Evolutionary conservation across 2,797 vertebrate species (phyloP).

Genomic region (Sebastes aleutianus): DNA sequence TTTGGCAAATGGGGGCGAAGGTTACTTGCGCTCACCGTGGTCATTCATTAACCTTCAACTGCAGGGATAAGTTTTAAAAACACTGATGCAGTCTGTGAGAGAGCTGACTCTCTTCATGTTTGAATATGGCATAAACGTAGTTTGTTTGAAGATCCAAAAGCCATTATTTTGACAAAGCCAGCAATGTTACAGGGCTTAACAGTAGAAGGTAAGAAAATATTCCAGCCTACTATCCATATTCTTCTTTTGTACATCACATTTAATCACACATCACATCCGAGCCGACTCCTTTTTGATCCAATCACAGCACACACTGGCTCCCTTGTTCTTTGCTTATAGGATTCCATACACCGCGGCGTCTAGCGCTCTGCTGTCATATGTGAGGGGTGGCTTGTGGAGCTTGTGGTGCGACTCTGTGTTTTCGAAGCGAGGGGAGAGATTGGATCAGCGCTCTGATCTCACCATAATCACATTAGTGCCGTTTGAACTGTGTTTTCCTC

Average conservation of each 20-base stretch:
- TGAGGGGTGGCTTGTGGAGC: slow-evolving; percentile 41
- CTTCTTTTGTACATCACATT: not conserved
- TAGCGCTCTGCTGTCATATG: slow-evolving; percentile 28
- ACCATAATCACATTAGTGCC: slow-evolving; percentile 69
- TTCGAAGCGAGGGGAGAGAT: slow-evolving; percentile 64
- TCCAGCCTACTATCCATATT: not conserved
- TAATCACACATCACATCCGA: slow-evolving; percentile 1
- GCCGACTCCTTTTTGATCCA: slow-evolving; percentile 51
- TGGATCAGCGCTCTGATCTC: slow-evolving; percentile 77
- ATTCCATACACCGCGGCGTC: slow-evolving; percentile 9
- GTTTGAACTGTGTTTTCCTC: slow-evolving; percentile 78
- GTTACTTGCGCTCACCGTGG: not conserved
- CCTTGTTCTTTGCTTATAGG: slow-evolving; percentile 39
- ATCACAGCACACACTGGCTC: slow-evolving; percentile 26
- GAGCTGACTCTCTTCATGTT: not conserved
- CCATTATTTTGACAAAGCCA: not conserved
- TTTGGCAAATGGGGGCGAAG: not conserved
- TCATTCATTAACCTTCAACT: not conserved
- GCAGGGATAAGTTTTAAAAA: not conserved
- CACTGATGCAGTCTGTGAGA: not conserved
- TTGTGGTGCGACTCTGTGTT: slow-evolving; percentile 55
- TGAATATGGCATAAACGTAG: not conserved
- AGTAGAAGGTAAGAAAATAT: not conserved
- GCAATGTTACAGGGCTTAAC: not conserved
- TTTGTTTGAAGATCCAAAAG: not conserved